These are phyloP conservation scores for Drosophila lutescens DNA, from an alignment of 2,888 invertebrate species.

Conservation along the genomic window DNA sequence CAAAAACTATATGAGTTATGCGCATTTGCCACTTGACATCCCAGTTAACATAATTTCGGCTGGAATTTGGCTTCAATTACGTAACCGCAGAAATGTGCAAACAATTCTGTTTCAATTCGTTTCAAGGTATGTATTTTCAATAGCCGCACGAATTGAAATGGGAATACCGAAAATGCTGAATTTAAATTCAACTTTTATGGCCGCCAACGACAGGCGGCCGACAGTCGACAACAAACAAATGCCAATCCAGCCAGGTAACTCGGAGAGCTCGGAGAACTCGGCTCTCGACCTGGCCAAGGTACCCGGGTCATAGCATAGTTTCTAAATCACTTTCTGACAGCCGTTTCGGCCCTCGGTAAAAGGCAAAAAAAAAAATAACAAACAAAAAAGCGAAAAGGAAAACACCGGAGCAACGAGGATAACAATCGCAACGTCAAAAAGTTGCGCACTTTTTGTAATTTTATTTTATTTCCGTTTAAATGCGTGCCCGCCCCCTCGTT, in stretches of 20 bases:
- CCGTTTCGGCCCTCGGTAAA: slow-evolving; percentile 43
- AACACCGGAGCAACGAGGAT: slow-evolving; percentile 55
- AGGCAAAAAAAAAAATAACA: background rate
- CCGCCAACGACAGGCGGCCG: slow-evolving; percentile 50
- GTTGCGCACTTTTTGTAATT: slow-evolving; percentile 80
- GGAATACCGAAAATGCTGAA: slow-evolving; percentile 48
- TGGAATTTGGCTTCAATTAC: slow-evolving; percentile 34
- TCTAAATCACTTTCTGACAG: slow-evolving; percentile 80
- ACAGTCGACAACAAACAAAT: slow-evolving; percentile 56
- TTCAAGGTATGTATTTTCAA: slow-evolving; percentile 51
- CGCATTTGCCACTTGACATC: slow-evolving; percentile 9
- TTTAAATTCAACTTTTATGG: slow-evolving; percentile 77
- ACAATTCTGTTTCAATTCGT: slow-evolving; percentile 64
- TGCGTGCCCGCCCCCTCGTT: slow-evolving; percentile 59
- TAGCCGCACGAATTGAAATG: slow-evolving; percentile 24
- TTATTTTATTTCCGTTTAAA: slow-evolving; percentile 79
- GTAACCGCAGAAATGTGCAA: slow-evolving; percentile 35
- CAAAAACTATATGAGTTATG: slow-evolving; percentile 34
- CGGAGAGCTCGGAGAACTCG: slow-evolving; percentile 8
- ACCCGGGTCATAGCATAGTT: slow-evolving; percentile 61
- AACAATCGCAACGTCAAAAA: slow-evolving; percentile 76
- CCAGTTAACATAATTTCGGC: slow-evolving; percentile 1
- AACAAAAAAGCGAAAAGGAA: slow-evolving; percentile 16
- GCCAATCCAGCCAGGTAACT: slow-evolving; percentile 20
- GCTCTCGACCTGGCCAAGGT: slow-evolving; percentile 32